Percentiles rank a stretch among this genome's conserved stretches.
These are phyloP conservation scores for Zaprionus tsacasi DNA, from an alignment of 1,140 invertebrate species.

Conservation along the genomic window DNA sequence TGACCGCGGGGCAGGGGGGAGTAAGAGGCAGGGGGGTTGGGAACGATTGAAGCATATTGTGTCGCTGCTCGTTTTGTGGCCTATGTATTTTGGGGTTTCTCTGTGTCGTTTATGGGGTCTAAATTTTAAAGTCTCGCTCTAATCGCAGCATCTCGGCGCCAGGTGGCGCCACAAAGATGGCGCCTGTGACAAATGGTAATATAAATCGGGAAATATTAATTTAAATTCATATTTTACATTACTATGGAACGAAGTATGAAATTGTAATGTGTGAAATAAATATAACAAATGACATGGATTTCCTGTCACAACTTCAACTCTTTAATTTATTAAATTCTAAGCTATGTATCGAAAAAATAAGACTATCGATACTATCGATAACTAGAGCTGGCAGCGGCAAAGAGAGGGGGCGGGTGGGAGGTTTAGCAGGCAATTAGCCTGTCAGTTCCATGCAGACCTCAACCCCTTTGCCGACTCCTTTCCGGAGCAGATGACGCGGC, in stretches of 20 bases:
- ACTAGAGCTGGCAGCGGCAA: not conserved
- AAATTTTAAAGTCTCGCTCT: not conserved
- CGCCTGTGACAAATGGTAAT: conserved; percentile 17
- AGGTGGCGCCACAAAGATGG: not conserved
- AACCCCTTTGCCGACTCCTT: not conserved
- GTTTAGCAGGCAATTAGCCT: conserved; percentile 33
- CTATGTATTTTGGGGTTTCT: conserved; percentile 48
- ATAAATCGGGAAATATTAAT: conserved; percentile 28
- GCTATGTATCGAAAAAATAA: too few relatives aligned
- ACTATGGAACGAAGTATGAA: too few relatives aligned
- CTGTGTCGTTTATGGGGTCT: conserved; percentile 5
- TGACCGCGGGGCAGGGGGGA: not conserved
- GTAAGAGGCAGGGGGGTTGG: not conserved
- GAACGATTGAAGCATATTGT: conserved; percentile 64
- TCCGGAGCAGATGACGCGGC: conserved; percentile 34
- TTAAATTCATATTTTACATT: conserved; percentile 24
- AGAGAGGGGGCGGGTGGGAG: too few relatives aligned
- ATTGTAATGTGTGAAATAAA: too few relatives aligned
- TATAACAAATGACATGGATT: too few relatives aligned
- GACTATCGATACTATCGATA: too few relatives aligned
- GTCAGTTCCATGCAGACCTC: not conserved
- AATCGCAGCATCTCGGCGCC: not conserved
- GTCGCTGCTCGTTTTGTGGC: conserved; percentile 75
- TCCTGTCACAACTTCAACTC: too few relatives aligned
- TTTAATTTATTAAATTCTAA: too few relatives aligned